Evolutionary conservation across 2,113 vertebrate species (phyloP), one percentile per base, ranked within the genome.

Genomic region (Eretmochelys imbricata): DNA sequence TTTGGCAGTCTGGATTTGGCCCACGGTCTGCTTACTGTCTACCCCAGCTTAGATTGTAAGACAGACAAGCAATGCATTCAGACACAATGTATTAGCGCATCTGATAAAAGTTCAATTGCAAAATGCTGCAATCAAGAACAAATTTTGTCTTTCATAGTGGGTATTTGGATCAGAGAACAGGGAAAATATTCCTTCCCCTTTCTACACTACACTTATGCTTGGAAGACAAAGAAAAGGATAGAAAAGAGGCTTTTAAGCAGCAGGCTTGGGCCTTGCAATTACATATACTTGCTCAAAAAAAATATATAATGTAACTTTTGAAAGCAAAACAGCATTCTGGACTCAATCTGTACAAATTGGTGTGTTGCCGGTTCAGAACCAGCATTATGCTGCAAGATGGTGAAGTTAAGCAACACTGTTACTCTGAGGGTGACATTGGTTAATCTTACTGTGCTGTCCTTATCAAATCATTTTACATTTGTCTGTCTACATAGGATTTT

Each of bases 401-500:
- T 0, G 7, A 46, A 69, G 12, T 11, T 6, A 80, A 46, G 48
- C 46, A 35, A 2, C 2, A 1, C 35, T 10, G 31, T 9, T 8
- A 29, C 25, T 80, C 80, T 79, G 16, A 1, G 25, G 25, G 17
- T 0, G 1, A 3, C 19, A 22, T 17, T 0, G 72, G 4, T 42
- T 16, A 20, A 29, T 84, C n/a, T 82, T 72, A 9, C 79, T 1
- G 13, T 1, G 16, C 11, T 6, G 24, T 8, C 53, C 14, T 84
- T 57, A 57, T 50, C 8, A 57, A 65, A 2, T 27, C 29, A 11
- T 31, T 8, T n/a, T 4, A 4, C 25, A 54, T 16, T 27, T 4
- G 12, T 50, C 42, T 1, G 0, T 76, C 42, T 0, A 29, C 13
- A 16, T 0, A 25, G 25, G 65, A 0, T 4, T 22, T 2, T 29